Base-by-base conservation (phyloP, 2,797 vertebrate genomes). In the Sorex maritimensis region DNA sequence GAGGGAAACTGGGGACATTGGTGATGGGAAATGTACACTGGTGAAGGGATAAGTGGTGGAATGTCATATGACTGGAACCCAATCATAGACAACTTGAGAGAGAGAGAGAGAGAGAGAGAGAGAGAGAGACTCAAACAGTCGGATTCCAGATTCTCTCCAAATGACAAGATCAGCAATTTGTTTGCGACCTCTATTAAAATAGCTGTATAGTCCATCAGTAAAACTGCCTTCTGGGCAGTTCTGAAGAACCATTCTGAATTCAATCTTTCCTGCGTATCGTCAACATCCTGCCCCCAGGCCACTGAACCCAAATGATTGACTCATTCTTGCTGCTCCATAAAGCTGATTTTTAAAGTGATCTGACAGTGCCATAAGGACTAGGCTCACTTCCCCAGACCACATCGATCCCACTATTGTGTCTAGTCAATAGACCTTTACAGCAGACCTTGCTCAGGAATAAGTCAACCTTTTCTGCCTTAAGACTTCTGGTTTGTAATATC, bases 351-450 rank as follows among this genome's bases (percentile, higher is more conserved):
- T 68, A 85, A 90, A 96, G 80, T 74, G 34, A 69, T 96, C 85
- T 97, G 96, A 97, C 91, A 95, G 80, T 3, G 0, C 87, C 91
- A 7, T 19, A 83, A 92, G 81, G 28, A 73, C 78, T 0, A 58
- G n/a, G 73, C 96, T 96, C 69, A 87, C 95, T 88, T 92, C 83
- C 58, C 93, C 82, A 90, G 90, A 97, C 93, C 49, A 21, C 93
- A 98, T 95, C 61, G 96, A 98, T 96, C 86, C 65, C 41, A 74
- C 61, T 80, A 71, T 69, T 83, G 79, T 95, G 44, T 84, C 90
- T 52, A 52, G 92, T 97, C 96, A 96, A 97, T 97, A 98, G 96
- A 95, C 94, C 87, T 95, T 95, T 96, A 95, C 81, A 10, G 72
- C 81, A 87, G 81, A 24, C 41, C 61, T 91, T 82, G 71, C 91